Evolutionary conservation across 2,797 vertebrate species (phyloP), one percentile per base, ranked within the genome.

Genomic region (Brachymystax lenok): DNA sequence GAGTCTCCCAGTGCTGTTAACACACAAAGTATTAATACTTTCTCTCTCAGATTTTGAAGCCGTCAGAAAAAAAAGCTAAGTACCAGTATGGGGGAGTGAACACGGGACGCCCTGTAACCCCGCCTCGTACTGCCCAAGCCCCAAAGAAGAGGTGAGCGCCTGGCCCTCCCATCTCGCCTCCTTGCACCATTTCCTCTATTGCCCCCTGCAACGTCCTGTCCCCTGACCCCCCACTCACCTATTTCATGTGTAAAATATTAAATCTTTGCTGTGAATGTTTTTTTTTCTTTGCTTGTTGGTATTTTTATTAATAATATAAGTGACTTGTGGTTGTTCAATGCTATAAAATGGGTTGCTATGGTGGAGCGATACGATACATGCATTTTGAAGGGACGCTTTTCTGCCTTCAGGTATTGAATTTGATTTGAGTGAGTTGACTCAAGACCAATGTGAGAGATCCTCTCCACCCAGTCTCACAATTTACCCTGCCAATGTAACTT

Each of bases 41-140:
- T 75, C 24, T 75, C 27, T 81, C 77, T 76, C 74, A 97, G 96
- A 97, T 97, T 90, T 79, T 98, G 90, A 97, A 97, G 91, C 96
- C 97, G 14, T 97, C 96, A 80, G 97, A 98, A 92, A 97, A 98
- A 93, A 98, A 97, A 94, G 96, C 96, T 35, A 98, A 96, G 92
- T 97, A 97, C 92, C 96, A 97, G 93, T 98, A 97, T 66, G 96
- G 96, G 77, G 96, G 96, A 87, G 92, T 97, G 91, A 98, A 95
- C 88, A 94, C 96, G 80, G 97, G 96, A 71, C 96, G 97, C 76
- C 96, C 96, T 0, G 95, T 98, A 88, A 98, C 96, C 87, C 97
- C 96, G 64, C 96, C 97, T 84, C 96, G 96, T 87, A 96, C 96
- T 92, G 90, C 96, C 94, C 96, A 96, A 89, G 95, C 96, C 76